Evolutionary conservation across 2,888 invertebrate species (phyloP).

Genomic region (Amphipoea lucens): DNA sequence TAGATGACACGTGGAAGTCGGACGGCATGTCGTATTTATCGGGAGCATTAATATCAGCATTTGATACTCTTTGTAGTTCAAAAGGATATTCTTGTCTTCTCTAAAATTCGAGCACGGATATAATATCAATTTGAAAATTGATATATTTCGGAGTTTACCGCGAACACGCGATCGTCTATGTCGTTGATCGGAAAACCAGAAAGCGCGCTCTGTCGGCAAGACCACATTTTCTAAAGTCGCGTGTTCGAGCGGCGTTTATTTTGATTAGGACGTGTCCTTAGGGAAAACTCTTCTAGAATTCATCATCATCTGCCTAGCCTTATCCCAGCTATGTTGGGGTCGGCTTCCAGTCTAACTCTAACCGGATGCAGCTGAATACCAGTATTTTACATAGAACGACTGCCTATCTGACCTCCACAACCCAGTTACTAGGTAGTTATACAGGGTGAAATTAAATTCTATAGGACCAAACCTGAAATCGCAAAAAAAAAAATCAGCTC

Average conservation of each 20-base stretch:
- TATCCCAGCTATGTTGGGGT: too few relatives aligned
- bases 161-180: background rate
- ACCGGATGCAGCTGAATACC: too few relatives aligned
- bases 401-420: too few relatives aligned
- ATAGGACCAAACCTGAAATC: too few relatives aligned
- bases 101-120: background rate
- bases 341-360: too few relatives aligned
- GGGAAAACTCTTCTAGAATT: background rate
- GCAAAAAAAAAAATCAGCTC: too few relatives aligned
- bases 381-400: too few relatives aligned
- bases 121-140: slow-evolving; percentile 3
- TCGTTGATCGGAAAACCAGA: background rate
- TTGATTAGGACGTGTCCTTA: background rate
- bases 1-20: background rate
- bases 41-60: background rate
- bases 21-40: too few relatives aligned
- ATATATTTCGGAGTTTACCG: slow-evolving; percentile 5
- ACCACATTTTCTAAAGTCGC: background rate
- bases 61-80: slow-evolving; percentile 5
- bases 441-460: too few relatives aligned
- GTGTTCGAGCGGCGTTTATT: background rate
- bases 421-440: too few relatives aligned
- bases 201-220: background rate
- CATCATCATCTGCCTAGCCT: too few relatives aligned
- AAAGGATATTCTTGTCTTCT: slow-evolving; percentile 12